phyloP scores from a whole-genome alignment of 2,113 vertebrate genomes.

The Fulica atra region DNA sequence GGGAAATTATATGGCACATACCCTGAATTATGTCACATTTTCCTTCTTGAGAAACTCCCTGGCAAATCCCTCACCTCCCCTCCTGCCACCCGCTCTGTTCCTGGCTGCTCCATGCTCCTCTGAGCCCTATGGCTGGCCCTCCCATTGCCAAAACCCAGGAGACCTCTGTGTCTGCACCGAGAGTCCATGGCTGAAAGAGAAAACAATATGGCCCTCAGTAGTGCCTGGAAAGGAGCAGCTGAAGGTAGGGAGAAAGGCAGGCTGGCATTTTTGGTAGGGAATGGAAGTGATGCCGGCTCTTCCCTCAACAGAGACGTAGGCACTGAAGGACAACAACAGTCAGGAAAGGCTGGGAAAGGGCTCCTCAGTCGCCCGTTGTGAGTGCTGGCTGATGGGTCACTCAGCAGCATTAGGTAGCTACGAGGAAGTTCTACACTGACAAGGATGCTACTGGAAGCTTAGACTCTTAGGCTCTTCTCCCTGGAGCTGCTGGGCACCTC shows the following conservation, averaged over 20 bases:
- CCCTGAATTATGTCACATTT: not conserved
- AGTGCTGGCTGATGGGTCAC: not conserved
- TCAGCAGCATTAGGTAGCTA: not conserved
- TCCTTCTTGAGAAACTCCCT: not conserved
- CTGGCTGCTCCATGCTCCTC: not conserved
- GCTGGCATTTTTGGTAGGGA: not conserved
- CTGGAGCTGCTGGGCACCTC: not conserved
- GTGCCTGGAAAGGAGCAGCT: not conserved
- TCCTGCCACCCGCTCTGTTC: fast-evolving
- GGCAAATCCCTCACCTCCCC: not conserved
- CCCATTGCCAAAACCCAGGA: not conserved
- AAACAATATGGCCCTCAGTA: not conserved
- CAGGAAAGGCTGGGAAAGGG: not conserved
- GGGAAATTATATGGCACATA: not conserved
- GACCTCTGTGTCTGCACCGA: not conserved
- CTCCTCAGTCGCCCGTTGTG: not conserved
- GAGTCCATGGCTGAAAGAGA: not conserved
- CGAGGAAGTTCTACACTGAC: not conserved
- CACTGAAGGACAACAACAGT: not conserved
- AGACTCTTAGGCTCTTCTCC: not conserved
- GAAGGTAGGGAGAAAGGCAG: not conserved
- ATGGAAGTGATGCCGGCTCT: fast-evolving
- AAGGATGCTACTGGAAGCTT: not conserved
- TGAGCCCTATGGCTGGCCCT: fast-evolving
- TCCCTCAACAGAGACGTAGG: not conserved